phyloP scores from a whole-genome alignment of 2,113 vertebrate genomes.

The Elgaria multicarinata region DNA sequence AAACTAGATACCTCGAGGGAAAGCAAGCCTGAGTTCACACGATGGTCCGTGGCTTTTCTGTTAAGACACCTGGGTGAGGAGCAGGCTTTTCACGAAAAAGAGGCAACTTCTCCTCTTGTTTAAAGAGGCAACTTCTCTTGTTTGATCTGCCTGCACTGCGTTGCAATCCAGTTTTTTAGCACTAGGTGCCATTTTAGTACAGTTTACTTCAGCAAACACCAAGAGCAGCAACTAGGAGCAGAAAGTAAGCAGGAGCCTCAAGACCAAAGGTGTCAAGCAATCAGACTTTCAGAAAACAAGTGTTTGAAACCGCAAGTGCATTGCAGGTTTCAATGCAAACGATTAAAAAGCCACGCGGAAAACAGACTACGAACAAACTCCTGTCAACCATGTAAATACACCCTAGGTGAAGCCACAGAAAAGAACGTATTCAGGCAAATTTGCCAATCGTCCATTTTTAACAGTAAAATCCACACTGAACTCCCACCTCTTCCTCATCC shows the following conservation, averaged over 20 bases:
- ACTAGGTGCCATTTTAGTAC: neutral
- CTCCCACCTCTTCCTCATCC: conserved; percentile 79
- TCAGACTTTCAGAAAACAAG: neutral
- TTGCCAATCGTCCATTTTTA: neutral
- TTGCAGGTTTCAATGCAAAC: neutral
- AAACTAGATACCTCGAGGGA: accelerated
- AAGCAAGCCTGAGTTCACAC: too few species aligned
- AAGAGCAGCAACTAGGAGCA: neutral
- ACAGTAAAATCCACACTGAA: neutral
- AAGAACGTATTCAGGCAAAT: neutral
- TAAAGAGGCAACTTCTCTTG: too few species aligned
- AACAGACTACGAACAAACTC: neutral
- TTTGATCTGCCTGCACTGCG: too few species aligned
- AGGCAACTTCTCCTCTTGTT: neutral
- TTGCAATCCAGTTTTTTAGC: neutral
- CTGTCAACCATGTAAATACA: too few species aligned
- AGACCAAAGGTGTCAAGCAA: too few species aligned
- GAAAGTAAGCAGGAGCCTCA: neutral
- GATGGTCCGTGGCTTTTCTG: neutral
- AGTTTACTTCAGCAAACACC: neutral
- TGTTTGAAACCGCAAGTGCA: neutral
- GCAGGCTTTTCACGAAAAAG: neutral
- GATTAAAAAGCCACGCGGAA: neutral
- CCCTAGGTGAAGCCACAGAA: too few species aligned
- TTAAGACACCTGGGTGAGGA: neutral